Percentiles rank a stretch among this genome's conserved stretches.
Evolutionary conservation across 2,113 vertebrate genomes (phyloP).

Genomic region (Bambusicola thoracicus): DNA sequence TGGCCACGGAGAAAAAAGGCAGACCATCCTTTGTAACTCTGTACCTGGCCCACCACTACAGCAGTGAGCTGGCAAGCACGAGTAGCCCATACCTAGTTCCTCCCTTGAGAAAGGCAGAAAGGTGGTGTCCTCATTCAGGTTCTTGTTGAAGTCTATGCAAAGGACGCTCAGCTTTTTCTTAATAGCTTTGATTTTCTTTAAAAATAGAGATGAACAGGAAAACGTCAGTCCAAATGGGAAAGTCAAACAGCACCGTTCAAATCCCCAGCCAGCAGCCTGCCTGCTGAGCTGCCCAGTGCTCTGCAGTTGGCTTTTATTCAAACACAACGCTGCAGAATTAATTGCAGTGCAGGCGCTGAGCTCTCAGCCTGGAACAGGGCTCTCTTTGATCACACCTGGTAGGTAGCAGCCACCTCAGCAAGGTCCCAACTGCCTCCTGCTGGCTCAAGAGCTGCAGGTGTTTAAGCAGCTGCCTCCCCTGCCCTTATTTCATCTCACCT

Average conservation of each 20-base stretch:
- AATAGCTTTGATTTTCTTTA: conserved; percentile 92
- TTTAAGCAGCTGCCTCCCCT: not conserved
- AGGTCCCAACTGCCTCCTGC: not conserved
- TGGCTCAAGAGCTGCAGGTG: conserved; percentile 21
- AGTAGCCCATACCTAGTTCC: conserved; percentile 83
- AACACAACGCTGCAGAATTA: not conserved
- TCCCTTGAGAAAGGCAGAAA: conserved; percentile 85
- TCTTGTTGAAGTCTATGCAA: conserved; percentile 97
- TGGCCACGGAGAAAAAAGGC: not conserved
- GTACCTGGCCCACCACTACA: not conserved
- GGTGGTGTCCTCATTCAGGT: conserved; percentile 95
- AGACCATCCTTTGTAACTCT: not conserved
- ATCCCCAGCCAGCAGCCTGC: not conserved
- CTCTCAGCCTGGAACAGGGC: not conserved
- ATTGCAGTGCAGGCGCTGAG: fast-evolving
- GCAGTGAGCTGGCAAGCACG: not conserved
- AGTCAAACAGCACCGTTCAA: fast-evolving
- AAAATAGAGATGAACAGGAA: not conserved
- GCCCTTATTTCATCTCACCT: not conserved
- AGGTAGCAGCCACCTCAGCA: conserved; percentile 25
- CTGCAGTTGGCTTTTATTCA: not conserved
- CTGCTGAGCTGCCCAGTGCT: not conserved
- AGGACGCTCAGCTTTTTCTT: conserved; percentile 93
- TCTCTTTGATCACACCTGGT: not conserved
- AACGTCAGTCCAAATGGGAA: not conserved